Evolutionary conservation across 2,888 invertebrate genomes (phyloP).

Genomic region (Blastobasis adustella): DNA sequence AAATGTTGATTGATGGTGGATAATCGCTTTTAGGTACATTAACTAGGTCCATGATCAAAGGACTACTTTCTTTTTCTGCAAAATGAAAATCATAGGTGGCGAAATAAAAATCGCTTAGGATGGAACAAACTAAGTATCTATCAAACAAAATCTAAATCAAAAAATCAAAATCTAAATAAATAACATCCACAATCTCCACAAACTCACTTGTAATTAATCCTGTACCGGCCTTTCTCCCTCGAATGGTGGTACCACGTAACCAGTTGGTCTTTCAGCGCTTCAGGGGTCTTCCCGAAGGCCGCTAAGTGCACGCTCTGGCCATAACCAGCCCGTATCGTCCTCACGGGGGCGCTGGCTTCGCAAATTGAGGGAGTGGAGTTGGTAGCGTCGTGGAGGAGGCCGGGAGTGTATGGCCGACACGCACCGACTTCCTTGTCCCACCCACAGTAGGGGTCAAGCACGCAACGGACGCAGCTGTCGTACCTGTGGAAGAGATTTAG

Average conservation of each 20-base stretch:
- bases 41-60: no score
- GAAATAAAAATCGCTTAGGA: no score
- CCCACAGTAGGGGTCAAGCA: slow-evolving; percentile 81
- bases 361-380: slow-evolving; percentile 76
- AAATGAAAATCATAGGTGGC: no score
- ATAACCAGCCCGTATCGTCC: slow-evolving; percentile 75
- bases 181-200: not conserved
- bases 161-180: no score
- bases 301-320: slow-evolving; percentile 77
- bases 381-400: slow-evolving; percentile 75
- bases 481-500: slow-evolving; percentile 41
- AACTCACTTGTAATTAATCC: slow-evolving; percentile 73
- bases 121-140: no score
- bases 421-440: slow-evolving; percentile 78
- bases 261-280: slow-evolving; percentile 59
- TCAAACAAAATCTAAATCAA: no score
- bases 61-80: no score
- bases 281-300: slow-evolving; percentile 68
- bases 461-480: slow-evolving; percentile 77
- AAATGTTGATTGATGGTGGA: no score
- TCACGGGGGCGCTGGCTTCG: slow-evolving; percentile 71
- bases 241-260: slow-evolving; percentile 72
- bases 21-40: no score
- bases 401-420: slow-evolving; percentile 74
- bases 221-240: slow-evolving; percentile 70